phyloP scores from a whole-genome alignment of 2,113 vertebrate species.

The Zosterops pallidus region DNA sequence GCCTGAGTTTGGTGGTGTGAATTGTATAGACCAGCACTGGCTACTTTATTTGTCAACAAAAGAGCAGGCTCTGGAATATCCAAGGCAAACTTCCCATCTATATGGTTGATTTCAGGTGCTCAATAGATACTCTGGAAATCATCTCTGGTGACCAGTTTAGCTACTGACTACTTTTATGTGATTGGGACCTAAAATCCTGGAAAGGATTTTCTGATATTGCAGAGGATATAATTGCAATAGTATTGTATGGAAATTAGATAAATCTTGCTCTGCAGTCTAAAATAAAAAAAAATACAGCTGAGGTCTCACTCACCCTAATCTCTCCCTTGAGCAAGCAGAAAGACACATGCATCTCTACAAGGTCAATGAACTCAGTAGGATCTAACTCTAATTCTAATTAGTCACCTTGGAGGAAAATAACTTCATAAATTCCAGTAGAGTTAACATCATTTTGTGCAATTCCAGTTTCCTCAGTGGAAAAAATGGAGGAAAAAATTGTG shows the following conservation, averaged over 20 bases:
- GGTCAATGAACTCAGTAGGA: not conserved
- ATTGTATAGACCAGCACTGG: not conserved
- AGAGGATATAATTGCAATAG: not conserved
- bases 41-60: not conserved
- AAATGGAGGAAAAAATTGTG: not conserved
- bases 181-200: not conserved
- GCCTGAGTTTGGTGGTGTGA: not conserved
- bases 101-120: not conserved
- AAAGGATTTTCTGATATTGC: not conserved
- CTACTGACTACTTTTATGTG: not conserved
- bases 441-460: not conserved
- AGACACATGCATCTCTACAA: not conserved
- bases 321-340: not conserved
- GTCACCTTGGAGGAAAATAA: not conserved
- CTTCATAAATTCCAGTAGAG: not conserved
- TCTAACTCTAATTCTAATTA: not conserved
- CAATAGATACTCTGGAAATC: not conserved
- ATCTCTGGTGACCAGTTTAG: not conserved
- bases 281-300: not conserved
- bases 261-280: not conserved
- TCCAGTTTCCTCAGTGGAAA: not conserved
- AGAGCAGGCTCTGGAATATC: not conserved
- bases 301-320: not conserved
- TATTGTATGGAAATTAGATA: not conserved
- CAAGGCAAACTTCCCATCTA: fast-evolving